Evolutionary conservation across 2,888 invertebrate species (phyloP).

Genomic region (Agonum fuliginosum): DNA sequence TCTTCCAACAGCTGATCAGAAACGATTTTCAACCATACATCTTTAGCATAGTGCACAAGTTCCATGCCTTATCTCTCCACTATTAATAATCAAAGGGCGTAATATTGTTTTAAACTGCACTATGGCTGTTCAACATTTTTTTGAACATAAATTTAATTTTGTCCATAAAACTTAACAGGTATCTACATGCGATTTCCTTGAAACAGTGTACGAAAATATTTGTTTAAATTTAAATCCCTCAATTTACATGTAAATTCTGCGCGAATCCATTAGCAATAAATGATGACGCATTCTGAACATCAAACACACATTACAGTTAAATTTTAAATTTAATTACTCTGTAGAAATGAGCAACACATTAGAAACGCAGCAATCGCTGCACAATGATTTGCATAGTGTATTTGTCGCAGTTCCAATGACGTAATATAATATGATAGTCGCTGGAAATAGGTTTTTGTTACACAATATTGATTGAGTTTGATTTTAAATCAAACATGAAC

Average conservation of each 20-base stretch:
- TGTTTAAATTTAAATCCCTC: slow-evolving; percentile 14
- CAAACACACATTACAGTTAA: slow-evolving; percentile 35
- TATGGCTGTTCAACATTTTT: too few relatives aligned
- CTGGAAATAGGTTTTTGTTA: slow-evolving; percentile 37
- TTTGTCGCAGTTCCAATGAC: slow-evolving; percentile 74
- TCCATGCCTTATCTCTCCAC: too few relatives aligned
- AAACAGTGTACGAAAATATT: slow-evolving; percentile 7
- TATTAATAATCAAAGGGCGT: too few relatives aligned
- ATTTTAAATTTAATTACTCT: slow-evolving; percentile 35
- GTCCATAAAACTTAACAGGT: background rate
- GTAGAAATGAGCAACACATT: slow-evolving; percentile 32
- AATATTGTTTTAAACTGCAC: too few relatives aligned
- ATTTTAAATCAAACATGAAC: slow-evolving; percentile 37
- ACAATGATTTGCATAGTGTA: slow-evolving; percentile 12
- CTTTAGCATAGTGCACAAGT: too few relatives aligned
- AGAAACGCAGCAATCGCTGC: background rate
- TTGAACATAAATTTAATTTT: too few relatives aligned
- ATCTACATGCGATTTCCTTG: background rate
- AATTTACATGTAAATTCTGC: slow-evolving; percentile 27
- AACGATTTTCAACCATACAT: too few relatives aligned
- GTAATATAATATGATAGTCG: slow-evolving; percentile 15
- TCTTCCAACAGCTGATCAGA: too few relatives aligned
- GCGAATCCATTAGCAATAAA: background rate
- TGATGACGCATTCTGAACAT: slow-evolving; percentile 3
- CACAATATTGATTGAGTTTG: slow-evolving; percentile 40